Percentiles rank a stretch among this genome's conserved stretches.
Conservation (phyloP, 2,113 vertebrate species). For the human (Homo sapiens) region DNA sequence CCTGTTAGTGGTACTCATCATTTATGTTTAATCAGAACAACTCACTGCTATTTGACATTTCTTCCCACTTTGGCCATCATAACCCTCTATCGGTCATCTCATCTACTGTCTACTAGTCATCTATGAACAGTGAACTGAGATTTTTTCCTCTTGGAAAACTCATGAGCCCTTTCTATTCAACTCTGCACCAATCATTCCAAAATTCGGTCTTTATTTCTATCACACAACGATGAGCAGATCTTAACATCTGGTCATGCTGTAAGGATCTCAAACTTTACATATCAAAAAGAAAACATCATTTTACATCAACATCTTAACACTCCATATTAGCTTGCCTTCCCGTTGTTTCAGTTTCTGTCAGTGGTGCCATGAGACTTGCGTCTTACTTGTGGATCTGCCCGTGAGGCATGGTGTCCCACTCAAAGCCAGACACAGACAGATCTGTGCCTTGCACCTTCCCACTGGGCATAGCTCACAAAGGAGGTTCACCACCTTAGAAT, state of each 20-base stretch:
- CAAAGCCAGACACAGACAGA: neutral
- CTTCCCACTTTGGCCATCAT: neutral
- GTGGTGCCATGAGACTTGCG: neutral
- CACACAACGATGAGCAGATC: neutral
- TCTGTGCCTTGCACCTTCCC: neutral
- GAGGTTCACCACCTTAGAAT: neutral
- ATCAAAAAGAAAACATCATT: neutral
- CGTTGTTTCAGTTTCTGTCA: neutral
- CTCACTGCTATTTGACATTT: neutral
- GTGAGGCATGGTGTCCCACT: neutral
- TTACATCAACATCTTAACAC: neutral
- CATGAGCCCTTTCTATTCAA: neutral
- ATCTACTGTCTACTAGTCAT: neutral
- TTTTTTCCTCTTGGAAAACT: neutral
- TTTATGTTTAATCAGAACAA: neutral
- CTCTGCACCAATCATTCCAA: neutral
- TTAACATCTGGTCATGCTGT: neutral
- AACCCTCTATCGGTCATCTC: neutral
- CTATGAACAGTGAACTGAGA: neutral
- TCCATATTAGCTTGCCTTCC: neutral
- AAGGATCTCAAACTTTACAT: neutral
- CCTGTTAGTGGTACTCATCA: neutral
- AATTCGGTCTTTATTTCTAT: neutral
- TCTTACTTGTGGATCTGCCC: neutral
- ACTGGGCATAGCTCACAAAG: neutral